Evolutionary conservation across 2,888 invertebrate genomes (phyloP).

Genomic region (Subacronicta megacephala): DNA sequence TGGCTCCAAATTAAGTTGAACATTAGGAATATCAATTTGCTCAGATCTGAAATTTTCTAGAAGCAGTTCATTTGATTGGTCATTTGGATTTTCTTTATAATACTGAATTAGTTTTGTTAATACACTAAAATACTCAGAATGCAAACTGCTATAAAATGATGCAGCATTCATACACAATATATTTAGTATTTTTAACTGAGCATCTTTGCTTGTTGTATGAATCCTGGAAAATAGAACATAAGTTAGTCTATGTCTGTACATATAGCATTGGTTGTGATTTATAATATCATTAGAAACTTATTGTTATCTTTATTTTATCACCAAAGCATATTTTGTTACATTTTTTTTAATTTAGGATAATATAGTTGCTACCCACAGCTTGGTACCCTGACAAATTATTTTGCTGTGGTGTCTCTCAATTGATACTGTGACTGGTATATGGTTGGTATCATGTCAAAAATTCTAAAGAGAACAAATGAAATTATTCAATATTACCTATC

Average conservation of each 20-base stretch:
- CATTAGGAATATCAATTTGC: constrained; percentile 74
- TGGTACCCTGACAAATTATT: no score
- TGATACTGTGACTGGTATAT: no score
- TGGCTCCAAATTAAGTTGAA: constrained; percentile 78
- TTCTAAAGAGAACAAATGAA: no score
- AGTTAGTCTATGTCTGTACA: no score
- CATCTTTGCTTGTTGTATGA: constrained; percentile 86
- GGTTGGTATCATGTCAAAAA: no score
- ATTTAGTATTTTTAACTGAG: constrained; percentile 88
- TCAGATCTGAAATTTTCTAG: constrained; percentile 85
- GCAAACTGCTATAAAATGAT: constrained; percentile 83
- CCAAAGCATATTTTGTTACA: no score
- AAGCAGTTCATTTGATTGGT: constrained; percentile 54
- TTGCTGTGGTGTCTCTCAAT: no score
- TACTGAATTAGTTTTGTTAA: constrained; percentile 80
- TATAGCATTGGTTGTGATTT: no score
- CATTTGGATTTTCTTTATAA: constrained; percentile 69
- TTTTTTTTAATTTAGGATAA: no score
- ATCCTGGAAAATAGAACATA: constrained; percentile 75
- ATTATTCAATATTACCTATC: constrained; percentile 72
- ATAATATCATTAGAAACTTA: no score
- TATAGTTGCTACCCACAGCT: no score
- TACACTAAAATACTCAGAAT: constrained; percentile 83
- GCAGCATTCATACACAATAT: constrained; percentile 86
- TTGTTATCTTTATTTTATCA: no score